phyloP scores from a whole-genome alignment of 2,888 invertebrate genomes.

The Drosophila fulvimacula region DNA sequence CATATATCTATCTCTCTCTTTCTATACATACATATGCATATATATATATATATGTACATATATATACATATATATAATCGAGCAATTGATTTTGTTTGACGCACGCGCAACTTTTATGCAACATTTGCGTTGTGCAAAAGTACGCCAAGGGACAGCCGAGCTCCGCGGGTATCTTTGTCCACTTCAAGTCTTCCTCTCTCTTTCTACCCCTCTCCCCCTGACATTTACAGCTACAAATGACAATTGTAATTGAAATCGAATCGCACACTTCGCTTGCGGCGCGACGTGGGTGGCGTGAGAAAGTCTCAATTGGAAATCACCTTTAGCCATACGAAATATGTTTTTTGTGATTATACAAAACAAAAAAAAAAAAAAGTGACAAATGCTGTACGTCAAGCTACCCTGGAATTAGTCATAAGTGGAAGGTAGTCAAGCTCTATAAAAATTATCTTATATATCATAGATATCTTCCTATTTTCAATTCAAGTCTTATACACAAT shows the following conservation, averaged over 20 bases:
- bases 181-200: neutral
- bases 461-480: neutral
- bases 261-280: conserved; percentile 15
- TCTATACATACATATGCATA: too few species aligned
- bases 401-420: neutral
- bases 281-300: conserved; percentile 68
- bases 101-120: conserved; percentile 65
- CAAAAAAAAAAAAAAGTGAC: neutral
- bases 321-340: neutral
- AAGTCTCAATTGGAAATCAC: conserved; percentile 35
- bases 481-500: conserved; percentile 10
- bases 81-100: conserved; percentile 72
- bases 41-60: neutral
- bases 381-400: neutral
- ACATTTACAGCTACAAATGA: conserved; percentile 52
- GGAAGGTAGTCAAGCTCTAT: neutral
- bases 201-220: neutral
- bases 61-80: conserved; percentile 23
- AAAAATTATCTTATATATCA: neutral
- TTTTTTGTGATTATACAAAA: neutral
- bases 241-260: conserved; percentile 38
- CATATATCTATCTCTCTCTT: neutral
- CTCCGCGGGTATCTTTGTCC: neutral
- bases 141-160: conserved; percentile 29
- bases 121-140: conserved; percentile 51